Evolutionary conservation across 2,797 vertebrate species (phyloP).

Genomic region (Propithecus perrieri): DNA sequence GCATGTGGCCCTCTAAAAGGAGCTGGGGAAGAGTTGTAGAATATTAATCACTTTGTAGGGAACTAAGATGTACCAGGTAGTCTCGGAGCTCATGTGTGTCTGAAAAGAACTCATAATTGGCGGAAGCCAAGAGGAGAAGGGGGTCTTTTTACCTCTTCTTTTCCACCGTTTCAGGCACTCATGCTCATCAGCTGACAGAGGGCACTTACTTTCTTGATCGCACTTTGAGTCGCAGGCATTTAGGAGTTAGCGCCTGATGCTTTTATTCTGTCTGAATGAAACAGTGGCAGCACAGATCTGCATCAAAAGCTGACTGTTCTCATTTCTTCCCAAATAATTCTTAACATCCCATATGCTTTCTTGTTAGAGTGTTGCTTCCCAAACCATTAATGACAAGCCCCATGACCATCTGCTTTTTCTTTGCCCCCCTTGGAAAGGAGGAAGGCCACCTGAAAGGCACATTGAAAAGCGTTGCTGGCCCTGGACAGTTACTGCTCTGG

Average conservation of each 20-base stretch:
- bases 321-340: neutral
- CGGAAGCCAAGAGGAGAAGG: neutral
- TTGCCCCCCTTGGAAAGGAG: neutral
- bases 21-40: neutral
- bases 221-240: rapidly evolving
- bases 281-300: neutral
- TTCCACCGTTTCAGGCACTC: neutral
- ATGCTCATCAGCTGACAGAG: neutral
- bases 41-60: neutral
- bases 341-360: neutral
- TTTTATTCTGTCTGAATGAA: neutral
- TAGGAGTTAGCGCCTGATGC: neutral
- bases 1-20: neutral
- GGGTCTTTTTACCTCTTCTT: too few species aligned
- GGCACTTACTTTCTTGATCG: neutral
- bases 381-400: neutral
- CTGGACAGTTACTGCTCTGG: rapidly evolving
- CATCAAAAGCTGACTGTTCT: neutral
- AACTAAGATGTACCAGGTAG: neutral
- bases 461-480: neutral
- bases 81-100: neutral
- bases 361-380: neutral
- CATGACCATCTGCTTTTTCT: neutral
- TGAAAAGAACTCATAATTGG: neutral
- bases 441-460: neutral